These are phyloP conservation scores for Nothobranchius furzeri DNA, from an alignment of 2,113 vertebrate genomes.

Conservation along the genomic window DNA sequence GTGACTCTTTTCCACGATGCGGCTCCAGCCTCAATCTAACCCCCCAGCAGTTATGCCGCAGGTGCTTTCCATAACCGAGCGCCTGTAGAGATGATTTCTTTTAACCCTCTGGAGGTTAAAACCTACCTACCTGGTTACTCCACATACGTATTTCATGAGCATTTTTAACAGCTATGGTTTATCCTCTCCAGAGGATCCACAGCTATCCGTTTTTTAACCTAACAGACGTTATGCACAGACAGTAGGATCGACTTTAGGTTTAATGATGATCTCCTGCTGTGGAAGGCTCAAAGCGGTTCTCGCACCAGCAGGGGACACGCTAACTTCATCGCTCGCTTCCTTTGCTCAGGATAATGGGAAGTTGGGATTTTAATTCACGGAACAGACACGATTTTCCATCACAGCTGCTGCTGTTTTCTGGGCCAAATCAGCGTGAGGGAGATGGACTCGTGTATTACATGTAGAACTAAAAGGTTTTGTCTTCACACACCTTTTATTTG, in stretches of 20 bases:
- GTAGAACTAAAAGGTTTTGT: no score
- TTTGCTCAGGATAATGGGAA: slow-evolving; percentile 19
- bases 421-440: background rate
- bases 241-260: slow-evolving; percentile 31
- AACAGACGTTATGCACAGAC: slow-evolving; percentile 47
- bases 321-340: slow-evolving; percentile 22
- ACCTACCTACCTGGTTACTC: no score
- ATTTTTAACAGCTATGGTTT: slow-evolving; percentile 29
- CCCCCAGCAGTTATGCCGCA: slow-evolving; percentile 16
- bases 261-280: slow-evolving; percentile 36
- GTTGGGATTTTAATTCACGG: background rate
- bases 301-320: slow-evolving; percentile 24
- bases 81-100: slow-evolving; percentile 34
- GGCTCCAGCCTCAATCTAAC: slow-evolving; percentile 28
- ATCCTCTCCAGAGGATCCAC: slow-evolving; percentile 32
- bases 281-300: slow-evolving; percentile 32
- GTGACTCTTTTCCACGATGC: slow-evolving; percentile 9
- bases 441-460: no score
- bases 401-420: slow-evolving; percentile 7
- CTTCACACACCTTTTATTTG: no score
- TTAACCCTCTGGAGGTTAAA: background rate
- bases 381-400: slow-evolving; percentile 3
- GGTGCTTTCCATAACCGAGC: slow-evolving; percentile 25
- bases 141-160: no score
- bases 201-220: slow-evolving; percentile 17